These are phyloP conservation scores for Torymus tubicola DNA, from an alignment of 2,888 invertebrate species.

Conservation along the genomic window DNA sequence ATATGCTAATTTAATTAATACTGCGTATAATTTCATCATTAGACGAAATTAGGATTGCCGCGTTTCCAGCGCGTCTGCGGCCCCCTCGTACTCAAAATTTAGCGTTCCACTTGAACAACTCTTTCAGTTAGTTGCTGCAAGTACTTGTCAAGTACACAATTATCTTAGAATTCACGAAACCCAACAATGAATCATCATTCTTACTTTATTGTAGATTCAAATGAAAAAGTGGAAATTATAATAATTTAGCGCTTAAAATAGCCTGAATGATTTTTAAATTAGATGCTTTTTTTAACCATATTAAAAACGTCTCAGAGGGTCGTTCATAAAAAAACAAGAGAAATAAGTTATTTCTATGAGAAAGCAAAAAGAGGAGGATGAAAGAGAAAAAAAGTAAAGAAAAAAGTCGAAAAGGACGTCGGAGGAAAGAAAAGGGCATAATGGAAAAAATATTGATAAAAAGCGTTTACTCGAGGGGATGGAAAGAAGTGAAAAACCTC, in stretches of 20 bases:
- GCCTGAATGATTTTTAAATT: too few relatives aligned
- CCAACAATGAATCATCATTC: too few relatives aligned
- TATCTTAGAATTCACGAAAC: neutral
- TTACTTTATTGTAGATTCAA: too few relatives aligned
- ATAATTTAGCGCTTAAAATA: too few relatives aligned
- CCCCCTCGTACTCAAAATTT: slow-evolving; percentile 10
- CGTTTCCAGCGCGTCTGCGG: neutral
- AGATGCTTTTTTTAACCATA: too few relatives aligned
- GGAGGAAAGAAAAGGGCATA: slow-evolving; percentile 26
- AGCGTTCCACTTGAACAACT: neutral
- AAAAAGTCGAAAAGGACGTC: slow-evolving; percentile 36
- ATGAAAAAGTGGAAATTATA: too few relatives aligned
- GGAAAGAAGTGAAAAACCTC: slow-evolving; percentile 40
- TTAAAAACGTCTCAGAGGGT: too few relatives aligned
- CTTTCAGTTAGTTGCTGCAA: slow-evolving; percentile 1
- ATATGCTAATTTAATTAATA: slow-evolving; percentile 56
- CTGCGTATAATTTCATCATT: slow-evolving; percentile 17
- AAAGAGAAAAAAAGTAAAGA: slow-evolving; percentile 1
- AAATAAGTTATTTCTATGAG: neutral
- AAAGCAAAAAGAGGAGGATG: slow-evolving; percentile 3
- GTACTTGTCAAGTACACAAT: neutral
- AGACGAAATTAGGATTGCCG: slow-evolving; percentile 2
- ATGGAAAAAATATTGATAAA: slow-evolving; percentile 48
- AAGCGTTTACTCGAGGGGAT: slow-evolving; percentile 30
- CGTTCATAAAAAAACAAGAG: too few relatives aligned